These are phyloP conservation scores for Styela plicata DNA, from an alignment of 23 tunicate species.

Conservation along the genomic window DNA sequence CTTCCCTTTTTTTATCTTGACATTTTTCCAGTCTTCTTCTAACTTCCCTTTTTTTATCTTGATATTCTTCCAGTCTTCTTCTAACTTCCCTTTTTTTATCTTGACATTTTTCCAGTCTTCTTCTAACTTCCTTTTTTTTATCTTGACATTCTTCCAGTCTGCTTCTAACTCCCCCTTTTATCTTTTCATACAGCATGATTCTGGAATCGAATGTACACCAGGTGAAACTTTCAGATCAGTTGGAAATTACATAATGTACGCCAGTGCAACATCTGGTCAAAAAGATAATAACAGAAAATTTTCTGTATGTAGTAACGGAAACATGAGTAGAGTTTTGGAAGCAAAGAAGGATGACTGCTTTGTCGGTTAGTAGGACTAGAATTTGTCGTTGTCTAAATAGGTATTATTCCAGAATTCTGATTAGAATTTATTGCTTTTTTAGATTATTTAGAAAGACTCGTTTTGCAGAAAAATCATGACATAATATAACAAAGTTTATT, in stretches of 20 bases:
- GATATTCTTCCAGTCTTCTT: no score
- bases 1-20: no score
- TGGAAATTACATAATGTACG: slow-evolving; percentile 96
- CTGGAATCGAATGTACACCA: slow-evolving; percentile 76
- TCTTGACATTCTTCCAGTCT: no score
- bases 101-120: no score
- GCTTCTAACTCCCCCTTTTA: no score
- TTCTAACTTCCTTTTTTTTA: no score
- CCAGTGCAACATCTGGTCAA: slow-evolving; percentile 89
- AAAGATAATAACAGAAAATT: slow-evolving; percentile 64
- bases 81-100: no score
- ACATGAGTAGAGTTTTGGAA: slow-evolving; percentile 79
- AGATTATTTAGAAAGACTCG: no score
- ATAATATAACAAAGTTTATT: no score
- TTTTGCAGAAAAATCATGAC: no score
- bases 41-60: no score
- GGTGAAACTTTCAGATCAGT: slow-evolving; percentile 52
- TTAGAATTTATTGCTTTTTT: not conserved
- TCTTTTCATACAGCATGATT: slow-evolving; percentile 91
- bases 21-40: not conserved
- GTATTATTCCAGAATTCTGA: not conserved
- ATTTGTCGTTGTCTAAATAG: not conserved
- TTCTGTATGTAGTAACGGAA: slow-evolving; percentile 76
- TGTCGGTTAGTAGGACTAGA: slow-evolving; percentile 50
- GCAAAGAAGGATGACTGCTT: slow-evolving; percentile 72